Evolutionary conservation across 2,113 vertebrate species (phyloP).

Genomic region (Tretioscincus oriximinensis): DNA sequence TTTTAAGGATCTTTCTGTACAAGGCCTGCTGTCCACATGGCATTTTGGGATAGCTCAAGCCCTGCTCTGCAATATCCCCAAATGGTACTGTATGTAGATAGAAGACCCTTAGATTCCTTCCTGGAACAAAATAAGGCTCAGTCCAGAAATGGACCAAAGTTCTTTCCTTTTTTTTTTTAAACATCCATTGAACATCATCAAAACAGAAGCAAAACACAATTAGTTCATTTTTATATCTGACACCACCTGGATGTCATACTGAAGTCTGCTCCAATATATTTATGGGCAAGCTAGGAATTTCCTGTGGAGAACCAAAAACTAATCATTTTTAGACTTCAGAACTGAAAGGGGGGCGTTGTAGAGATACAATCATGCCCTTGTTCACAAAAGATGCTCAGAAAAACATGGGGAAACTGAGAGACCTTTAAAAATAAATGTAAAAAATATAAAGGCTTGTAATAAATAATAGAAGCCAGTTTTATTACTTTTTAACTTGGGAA

Average conservation of each 20-base stretch:
- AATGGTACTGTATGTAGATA: no score
- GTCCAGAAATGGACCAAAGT: no score
- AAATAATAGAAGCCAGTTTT: slow-evolving; percentile 66
- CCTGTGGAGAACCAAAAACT: background rate
- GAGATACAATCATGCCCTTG: background rate
- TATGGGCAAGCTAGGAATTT: accelerated
- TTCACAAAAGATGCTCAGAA: background rate
- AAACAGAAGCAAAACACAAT: background rate
- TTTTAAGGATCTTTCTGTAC: background rate
- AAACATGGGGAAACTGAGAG: slow-evolving; percentile 4
- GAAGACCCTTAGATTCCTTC: no score
- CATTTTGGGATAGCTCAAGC: no score
- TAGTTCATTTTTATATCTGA: background rate
- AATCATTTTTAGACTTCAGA: slow-evolving; percentile 10
- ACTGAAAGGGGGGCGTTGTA: background rate
- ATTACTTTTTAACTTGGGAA: slow-evolving; percentile 70
- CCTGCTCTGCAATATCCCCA: no score
- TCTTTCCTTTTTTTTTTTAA: background rate
- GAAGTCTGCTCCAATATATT: accelerated
- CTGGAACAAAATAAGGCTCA: no score
- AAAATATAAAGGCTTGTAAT: slow-evolving; percentile 51
- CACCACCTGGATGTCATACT: background rate
- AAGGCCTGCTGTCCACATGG: no score
- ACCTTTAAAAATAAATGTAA: slow-evolving; percentile 25
- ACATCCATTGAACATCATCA: background rate